These are phyloP conservation scores for Notospermus geniculatus DNA, from an alignment of 1,140 invertebrate species.

Conservation along the genomic window DNA sequence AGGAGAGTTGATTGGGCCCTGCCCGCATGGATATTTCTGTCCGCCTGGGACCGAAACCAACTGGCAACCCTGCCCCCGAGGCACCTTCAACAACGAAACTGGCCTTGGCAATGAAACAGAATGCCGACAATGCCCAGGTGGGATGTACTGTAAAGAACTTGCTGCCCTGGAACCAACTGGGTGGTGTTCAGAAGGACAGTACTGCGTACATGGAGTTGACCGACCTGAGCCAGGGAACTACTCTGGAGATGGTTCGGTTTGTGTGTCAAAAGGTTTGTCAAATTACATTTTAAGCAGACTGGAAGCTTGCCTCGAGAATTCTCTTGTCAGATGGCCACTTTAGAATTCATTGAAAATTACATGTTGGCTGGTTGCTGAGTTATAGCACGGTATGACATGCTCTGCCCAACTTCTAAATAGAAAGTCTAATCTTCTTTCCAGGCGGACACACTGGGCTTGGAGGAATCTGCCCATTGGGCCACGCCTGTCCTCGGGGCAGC, in stretches of 20 bases:
- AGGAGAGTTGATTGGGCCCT: slow-evolving; percentile 36
- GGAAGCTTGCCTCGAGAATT: too few species aligned
- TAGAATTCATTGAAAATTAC: too few species aligned
- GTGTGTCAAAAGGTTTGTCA: background rate
- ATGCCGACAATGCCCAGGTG: slow-evolving; percentile 44
- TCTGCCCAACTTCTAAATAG: too few species aligned
- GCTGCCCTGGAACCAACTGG: slow-evolving; percentile 27
- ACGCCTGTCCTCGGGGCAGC: slow-evolving; percentile 22
- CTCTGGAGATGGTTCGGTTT: slow-evolving; percentile 22
- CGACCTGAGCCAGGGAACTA: slow-evolving; percentile 26
- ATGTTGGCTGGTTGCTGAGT: too few species aligned
- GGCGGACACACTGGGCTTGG: slow-evolving; percentile 41
- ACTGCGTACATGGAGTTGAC: slow-evolving; percentile 48
- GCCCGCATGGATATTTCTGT: slow-evolving; percentile 47
- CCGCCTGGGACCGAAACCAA: slow-evolving; percentile 43
- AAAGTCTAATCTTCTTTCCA: too few species aligned
- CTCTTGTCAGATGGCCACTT: too few species aligned
- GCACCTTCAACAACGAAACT: slow-evolving; percentile 48
- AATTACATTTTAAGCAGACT: slow-evolving; percentile 43
- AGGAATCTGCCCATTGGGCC: slow-evolving; percentile 22
- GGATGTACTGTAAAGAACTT: slow-evolving; percentile 40
- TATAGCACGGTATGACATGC: too few species aligned
- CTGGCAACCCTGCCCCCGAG: slow-evolving; percentile 47
- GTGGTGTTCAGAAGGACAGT: slow-evolving; percentile 39
- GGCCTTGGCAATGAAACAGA: slow-evolving; percentile 32